Evolutionary conservation across 2,797 vertebrate species (phyloP).

Genomic region (Dipus sagitta): DNA sequence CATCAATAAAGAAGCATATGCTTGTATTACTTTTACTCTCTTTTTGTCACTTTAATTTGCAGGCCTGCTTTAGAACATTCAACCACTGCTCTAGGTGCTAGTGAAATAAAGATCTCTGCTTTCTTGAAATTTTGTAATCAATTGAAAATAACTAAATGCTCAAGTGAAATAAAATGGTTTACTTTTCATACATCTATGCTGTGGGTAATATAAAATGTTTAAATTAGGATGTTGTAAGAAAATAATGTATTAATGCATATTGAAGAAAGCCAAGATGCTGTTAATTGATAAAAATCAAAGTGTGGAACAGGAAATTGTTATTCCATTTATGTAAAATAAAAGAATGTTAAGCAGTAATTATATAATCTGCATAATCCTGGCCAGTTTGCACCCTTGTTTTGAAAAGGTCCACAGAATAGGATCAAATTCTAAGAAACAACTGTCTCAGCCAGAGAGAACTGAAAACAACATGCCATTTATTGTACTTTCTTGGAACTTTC

Average conservation of each 20-base stretch:
- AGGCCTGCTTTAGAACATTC: background rate
- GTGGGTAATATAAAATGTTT: background rate
- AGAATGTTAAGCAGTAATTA: background rate
- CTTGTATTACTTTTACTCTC: background rate
- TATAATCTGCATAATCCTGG: background rate
- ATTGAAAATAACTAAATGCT: background rate
- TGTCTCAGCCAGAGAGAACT: constrained; percentile 41
- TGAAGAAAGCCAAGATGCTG: background rate
- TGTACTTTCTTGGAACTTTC: background rate
- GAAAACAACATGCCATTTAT: background rate
- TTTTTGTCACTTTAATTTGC: background rate
- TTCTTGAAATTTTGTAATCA: background rate
- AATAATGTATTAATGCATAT: background rate
- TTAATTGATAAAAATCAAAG: background rate
- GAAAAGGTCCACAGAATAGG: constrained; percentile 24
- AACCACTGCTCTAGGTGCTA: background rate
- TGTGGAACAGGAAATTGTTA: background rate
- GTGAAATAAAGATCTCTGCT: background rate
- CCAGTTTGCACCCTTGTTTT: constrained; percentile 3
- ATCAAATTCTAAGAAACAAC: constrained; percentile 29
- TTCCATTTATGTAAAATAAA: background rate
- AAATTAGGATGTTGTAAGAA: background rate
- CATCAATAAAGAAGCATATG: background rate
- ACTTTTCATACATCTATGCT: background rate
- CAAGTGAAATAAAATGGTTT: background rate